Base-by-base conservation (phyloP, 2,797 vertebrate genomes). In the Lepilemur ruficaudatus region DNA sequence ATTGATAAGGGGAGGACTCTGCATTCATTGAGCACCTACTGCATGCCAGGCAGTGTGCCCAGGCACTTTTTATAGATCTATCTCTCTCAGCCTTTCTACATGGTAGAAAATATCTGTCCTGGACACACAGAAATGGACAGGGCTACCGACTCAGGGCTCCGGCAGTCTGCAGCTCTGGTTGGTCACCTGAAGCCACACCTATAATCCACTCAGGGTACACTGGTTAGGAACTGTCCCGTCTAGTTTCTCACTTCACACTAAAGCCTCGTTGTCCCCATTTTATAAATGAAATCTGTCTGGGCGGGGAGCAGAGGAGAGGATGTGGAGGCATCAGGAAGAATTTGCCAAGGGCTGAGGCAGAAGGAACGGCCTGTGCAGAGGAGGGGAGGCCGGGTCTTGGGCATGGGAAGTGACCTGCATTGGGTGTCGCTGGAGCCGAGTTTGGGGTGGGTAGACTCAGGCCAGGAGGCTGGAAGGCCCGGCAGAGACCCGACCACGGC, bases 1-100 rank as follows among this genome's bases (percentile, higher is more conserved):
- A 11, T 10, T 5, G 48, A 12, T 28, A 11, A 23, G 18, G 78
- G 22, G 43, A 38, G 55, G 22, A 7, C 0, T 9, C 5, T 9
- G 61, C 17, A 9, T 32, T 43, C 48, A 8, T 0, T 23, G 79
- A 50, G 75, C 13, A 13, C 50, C 86, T 10, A 0, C 55, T 46
- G 5, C 1, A 2, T 1, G 15, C 61, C 9, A 5, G 57, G 12
- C n/a, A 9, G 0, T 1, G n/a, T 57, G 69, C 89, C 17, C 4
- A 14, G 69, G 4, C 5, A 4, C 28, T 43, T 63, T 55, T 25
- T 63, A 12, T 32, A 0, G 1, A 8, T 41, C 41, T 7, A 12
- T 46, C 6, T 32, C 84, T 75, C 32, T 87, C 9, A 12, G 4
- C 6, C 18, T 22, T 84, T 25, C 25, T 41, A 2, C 5, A 0